phyloP scores from a whole-genome alignment of 2,113 vertebrate genomes.

The Ailuropoda melanoleuca region DNA sequence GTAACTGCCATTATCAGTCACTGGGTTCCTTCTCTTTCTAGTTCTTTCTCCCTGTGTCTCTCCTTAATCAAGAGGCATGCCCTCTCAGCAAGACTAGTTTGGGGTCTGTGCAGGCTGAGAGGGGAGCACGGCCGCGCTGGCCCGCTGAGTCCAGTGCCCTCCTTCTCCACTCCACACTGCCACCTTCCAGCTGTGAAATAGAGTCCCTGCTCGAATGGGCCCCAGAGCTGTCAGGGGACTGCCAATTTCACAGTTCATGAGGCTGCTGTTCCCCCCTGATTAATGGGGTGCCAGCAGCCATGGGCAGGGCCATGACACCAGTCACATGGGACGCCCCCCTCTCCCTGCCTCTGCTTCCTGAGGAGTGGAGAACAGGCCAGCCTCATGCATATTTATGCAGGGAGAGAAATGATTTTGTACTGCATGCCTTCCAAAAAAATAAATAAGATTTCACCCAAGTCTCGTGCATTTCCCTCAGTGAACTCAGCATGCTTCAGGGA shows the following conservation, averaged over 20 bases:
- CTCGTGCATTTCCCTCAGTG: neutral
- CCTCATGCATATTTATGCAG: constrained; percentile 62
- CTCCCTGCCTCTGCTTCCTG: neutral
- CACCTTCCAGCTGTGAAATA: constrained; percentile 70
- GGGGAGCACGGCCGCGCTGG: neutral
- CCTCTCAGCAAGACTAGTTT: neutral
- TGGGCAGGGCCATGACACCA: constrained; percentile 17
- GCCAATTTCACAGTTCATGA: constrained; percentile 76
- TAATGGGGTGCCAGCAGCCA: constrained; percentile 61
- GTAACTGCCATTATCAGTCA: neutral
- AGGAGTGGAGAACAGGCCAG: neutral
- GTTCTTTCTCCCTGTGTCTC: neutral
- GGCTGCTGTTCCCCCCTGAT: constrained; percentile 52
- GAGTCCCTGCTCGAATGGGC: constrained; percentile 40
- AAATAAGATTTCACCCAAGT: constrained; percentile 63
- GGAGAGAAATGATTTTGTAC: constrained; percentile 61
- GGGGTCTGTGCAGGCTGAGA: neutral
- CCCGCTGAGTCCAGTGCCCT: fast-evolving
- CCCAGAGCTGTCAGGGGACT: constrained; percentile 59
- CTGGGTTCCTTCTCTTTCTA: neutral
- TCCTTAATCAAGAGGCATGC: constrained; percentile 42
- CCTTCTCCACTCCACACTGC: neutral
- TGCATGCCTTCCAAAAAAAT: constrained; percentile 51
- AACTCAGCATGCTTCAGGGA: neutral
- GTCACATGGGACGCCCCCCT: neutral